phyloP scores from a whole-genome alignment of 2,797 vertebrate genomes.

The Setipinna tenuifilis region DNA sequence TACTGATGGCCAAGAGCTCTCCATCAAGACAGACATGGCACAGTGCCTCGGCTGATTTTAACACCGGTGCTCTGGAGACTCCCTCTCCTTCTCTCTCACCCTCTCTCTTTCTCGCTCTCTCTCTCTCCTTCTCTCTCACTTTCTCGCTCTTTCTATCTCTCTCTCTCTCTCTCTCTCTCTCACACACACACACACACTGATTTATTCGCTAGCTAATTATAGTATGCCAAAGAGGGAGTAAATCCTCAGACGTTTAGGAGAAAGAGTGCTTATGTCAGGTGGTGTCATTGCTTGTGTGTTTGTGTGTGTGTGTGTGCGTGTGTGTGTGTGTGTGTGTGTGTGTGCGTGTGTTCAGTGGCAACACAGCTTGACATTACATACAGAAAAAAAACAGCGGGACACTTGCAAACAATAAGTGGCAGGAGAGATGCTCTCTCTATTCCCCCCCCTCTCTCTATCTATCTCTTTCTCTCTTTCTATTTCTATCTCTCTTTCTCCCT shows the following conservation, averaged over 20 bases:
- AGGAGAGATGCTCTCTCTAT: background rate
- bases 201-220: background rate
- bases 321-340: background rate
- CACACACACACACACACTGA: background rate
- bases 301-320: background rate
- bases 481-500: no score
- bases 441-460: no score
- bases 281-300: background rate
- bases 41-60: background rate
- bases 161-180: background rate
- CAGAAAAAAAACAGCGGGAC: background rate
- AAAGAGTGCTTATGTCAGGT: background rate
- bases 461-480: no score
- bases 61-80: background rate
- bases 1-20: background rate
- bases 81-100: no score
- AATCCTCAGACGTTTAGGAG: background rate
- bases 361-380: background rate
- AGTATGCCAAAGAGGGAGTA: background rate
- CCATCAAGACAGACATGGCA: background rate
- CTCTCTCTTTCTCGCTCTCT: no score
- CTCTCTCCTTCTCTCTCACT: no score
- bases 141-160: no score
- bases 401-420: background rate
- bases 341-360: background rate